Percentiles rank a stretch among this genome's conserved stretches.
Conservation (phyloP, 1,140 invertebrate genomes). For the Drosophila carrolli region DNA sequence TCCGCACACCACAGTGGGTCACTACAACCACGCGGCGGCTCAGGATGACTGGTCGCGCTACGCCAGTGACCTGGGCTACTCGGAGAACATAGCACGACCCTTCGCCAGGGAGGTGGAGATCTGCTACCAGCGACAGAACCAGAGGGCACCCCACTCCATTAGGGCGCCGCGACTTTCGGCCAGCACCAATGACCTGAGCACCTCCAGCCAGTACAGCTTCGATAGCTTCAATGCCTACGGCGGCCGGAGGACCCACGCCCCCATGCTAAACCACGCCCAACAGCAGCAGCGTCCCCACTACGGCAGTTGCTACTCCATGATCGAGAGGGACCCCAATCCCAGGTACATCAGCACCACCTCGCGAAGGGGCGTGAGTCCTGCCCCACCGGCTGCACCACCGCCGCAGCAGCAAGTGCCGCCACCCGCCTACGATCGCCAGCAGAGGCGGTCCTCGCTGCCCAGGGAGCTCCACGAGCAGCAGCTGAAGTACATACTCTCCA, state of each 20-base stretch:
- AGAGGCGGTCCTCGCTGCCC: slow-evolving; percentile 87
- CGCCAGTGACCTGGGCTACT: slow-evolving; percentile 75
- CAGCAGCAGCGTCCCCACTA: slow-evolving; percentile 71
- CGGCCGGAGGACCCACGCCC: slow-evolving; percentile 61
- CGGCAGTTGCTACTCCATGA: slow-evolving; percentile 84
- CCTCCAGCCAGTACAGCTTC: slow-evolving; percentile 46
- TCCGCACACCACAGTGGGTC: slow-evolving; percentile 61
- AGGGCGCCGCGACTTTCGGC: slow-evolving; percentile 70
- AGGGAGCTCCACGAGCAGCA: slow-evolving; percentile 89
- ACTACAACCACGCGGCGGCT: slow-evolving; percentile 29
- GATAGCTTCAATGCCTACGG: slow-evolving; percentile 72
- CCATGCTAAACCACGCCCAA: slow-evolving; percentile 68
- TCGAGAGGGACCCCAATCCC: slow-evolving; percentile 85
- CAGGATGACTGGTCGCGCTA: slow-evolving; percentile 78
- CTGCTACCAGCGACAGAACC: slow-evolving; percentile 72
- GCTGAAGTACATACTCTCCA: slow-evolving; percentile 88
- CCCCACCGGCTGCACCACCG: slow-evolving; percentile 84
- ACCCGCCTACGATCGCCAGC: slow-evolving; percentile 78
- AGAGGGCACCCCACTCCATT: slow-evolving; percentile 50
- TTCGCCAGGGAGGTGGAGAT: slow-evolving; percentile 81
- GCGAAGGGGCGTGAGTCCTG: slow-evolving; percentile 85
- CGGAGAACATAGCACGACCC: slow-evolving; percentile 78
- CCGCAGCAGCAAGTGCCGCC: slow-evolving; percentile 48
- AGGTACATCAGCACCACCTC: slow-evolving; percentile 85
- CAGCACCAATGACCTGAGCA: slow-evolving; percentile 76